Conservation (phyloP, 1,140 invertebrate species). For the Zaprionus davidi region DNA sequence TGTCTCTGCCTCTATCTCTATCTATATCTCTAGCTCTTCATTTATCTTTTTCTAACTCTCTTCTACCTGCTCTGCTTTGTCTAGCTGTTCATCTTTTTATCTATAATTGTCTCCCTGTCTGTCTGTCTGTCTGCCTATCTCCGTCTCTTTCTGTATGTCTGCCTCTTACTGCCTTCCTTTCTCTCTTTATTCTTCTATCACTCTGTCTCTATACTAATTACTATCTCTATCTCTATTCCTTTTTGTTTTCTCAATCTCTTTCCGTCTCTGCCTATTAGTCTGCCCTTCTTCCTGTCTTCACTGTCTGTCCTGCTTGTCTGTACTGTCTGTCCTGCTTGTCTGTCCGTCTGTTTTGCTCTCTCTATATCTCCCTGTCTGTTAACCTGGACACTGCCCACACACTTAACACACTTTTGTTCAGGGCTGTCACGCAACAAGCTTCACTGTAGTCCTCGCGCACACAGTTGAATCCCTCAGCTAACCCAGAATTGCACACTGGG, state of each 20-base stretch:
- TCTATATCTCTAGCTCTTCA: too few species aligned
- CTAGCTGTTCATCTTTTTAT: too few species aligned
- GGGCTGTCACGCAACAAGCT: background rate
- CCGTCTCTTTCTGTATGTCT: too few species aligned
- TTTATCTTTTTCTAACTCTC: too few species aligned
- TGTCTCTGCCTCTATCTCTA: too few species aligned
- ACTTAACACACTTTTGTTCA: conserved; percentile 48
- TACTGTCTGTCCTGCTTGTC: background rate
- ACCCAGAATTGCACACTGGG: background rate
- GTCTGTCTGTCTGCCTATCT: too few species aligned
- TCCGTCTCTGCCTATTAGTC: background rate
- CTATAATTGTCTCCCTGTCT: too few species aligned
- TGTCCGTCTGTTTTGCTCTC: background rate
- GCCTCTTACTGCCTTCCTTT: too few species aligned
- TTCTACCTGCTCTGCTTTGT: too few species aligned
- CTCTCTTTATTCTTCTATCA: too few species aligned
- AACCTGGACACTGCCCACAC: conserved; percentile 9
- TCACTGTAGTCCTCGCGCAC: too few species aligned
- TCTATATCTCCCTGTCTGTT: background rate
- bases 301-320: background rate
- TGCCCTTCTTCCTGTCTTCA: background rate
- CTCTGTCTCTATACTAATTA: too few species aligned
- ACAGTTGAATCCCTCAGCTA: background rate
- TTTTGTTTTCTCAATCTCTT: background rate
- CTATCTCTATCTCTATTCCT: background rate